phyloP scores from a whole-genome alignment of 2,888 invertebrate genomes.

The Acleris laterana region DNA sequence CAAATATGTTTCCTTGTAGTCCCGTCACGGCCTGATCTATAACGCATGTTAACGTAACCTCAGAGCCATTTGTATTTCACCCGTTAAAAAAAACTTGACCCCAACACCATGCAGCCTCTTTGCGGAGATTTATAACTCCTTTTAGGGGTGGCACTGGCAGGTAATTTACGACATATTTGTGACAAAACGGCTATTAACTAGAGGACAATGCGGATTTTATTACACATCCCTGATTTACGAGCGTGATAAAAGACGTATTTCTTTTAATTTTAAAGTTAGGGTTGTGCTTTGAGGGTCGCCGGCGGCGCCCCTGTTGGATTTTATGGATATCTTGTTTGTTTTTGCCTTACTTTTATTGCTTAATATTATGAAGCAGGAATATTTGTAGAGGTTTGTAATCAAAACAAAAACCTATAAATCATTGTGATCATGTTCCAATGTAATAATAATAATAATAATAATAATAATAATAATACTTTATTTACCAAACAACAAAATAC shows the following conservation, averaged over 20 bases:
- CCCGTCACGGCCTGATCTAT: neutral
- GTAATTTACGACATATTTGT: constrained; percentile 75
- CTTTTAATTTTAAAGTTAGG: constrained; percentile 42
- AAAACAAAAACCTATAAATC: too few species aligned
- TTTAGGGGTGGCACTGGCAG: constrained; percentile 47
- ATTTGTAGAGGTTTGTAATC: too few species aligned
- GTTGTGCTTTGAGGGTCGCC: constrained; percentile 36
- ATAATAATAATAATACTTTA: too few species aligned
- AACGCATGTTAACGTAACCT: neutral
- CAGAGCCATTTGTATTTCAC: constrained; percentile 32
- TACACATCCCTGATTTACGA: constrained; percentile 47
- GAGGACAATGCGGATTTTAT: constrained; percentile 44
- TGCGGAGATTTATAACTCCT: constrained; percentile 43
- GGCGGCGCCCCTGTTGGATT: constrained; percentile 33
- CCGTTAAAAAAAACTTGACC: constrained; percentile 25
- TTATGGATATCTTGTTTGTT: constrained; percentile 39
- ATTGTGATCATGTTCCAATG: too few species aligned
- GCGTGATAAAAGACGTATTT: constrained; percentile 42
- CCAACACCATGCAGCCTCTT: constrained; percentile 35
- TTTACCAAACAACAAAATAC: too few species aligned
- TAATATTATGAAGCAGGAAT: too few species aligned
- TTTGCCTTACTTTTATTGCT: constrained; percentile 20
- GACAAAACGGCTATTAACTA: constrained; percentile 68
- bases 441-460: too few species aligned
- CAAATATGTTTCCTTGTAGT: too few species aligned